Evolutionary conservation across 1,140 invertebrate genomes (phyloP), one percentile per base, ranked within the genome.

Genomic region (Diploscapter pachys): DNA sequence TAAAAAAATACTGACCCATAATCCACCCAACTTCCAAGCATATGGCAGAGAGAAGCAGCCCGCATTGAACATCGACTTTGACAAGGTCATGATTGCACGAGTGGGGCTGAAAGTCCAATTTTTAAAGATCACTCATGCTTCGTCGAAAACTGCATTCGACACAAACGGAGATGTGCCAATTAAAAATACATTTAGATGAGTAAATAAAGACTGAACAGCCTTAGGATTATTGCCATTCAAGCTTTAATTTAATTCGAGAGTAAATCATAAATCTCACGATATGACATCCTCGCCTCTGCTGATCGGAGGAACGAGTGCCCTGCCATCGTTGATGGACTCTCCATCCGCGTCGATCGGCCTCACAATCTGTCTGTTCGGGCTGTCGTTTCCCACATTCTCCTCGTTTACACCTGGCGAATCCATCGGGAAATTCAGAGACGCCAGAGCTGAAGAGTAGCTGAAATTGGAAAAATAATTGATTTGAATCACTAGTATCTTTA

Each of bases 1-100:
- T 71, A 3, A 49, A 31, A 55, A 59, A 55, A 8, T 4, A 80
- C 63, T 49, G 70, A 83, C 83, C 83, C 83, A 85, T 67, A 86
- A 77, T 9, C 83, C 83, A 71, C 84, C 83, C 3, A 86, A 73
- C 63, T 80, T 85, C 83, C 83, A 85, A 3, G 83, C 83, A 68
- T 80, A 85, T 31, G 83, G 83, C 50, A 85, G 76, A 3, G 83
- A 85, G 70, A 85, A 85, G 71, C 83, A 85, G 5, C 83, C 83
- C 3, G 83, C 84, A 72, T 86, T 86, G 80, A 85, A 85, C 84
- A 85, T 86, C 11, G 75, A 73, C 61, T 85, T 85, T 0, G 83
- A 81, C 5, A 85, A 74, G n/a, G 83, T 85, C 9, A 85, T 68
- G 31, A 85, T 80, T 0, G 83, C 83, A n/a, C 84, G 73, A 53